A percentile compares a stretch with the other conserved stretches of the same genome.
phyloP scores from a whole-genome alignment of 2,113 vertebrate species.

The Pleuronectes platessa region DNA sequence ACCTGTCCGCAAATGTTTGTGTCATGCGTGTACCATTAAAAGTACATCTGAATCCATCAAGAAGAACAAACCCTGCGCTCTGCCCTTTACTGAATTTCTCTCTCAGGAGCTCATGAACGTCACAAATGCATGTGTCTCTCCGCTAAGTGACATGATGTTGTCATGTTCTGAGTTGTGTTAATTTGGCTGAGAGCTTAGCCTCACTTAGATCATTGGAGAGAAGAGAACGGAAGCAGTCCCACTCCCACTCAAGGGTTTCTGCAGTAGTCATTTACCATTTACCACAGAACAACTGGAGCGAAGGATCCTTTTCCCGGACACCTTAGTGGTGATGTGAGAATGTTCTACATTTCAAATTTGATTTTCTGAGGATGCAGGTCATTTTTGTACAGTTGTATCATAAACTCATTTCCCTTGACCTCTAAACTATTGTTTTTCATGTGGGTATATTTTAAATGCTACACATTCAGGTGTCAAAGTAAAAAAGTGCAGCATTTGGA shows the following conservation, averaged over 20 bases:
- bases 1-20: conserved; percentile 34
- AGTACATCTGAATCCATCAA: not conserved
- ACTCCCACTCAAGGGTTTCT: conserved; percentile 18
- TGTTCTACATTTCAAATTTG: conserved; percentile 12
- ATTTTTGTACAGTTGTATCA: conserved; percentile 3
- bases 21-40: not conserved
- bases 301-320: no score
- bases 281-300: no score
- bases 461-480: no score
- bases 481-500: no score
- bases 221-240: not conserved
- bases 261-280: conserved; percentile 24
- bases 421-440: conserved; percentile 3
- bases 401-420: not conserved
- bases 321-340: no score
- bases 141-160: conserved; percentile 3
- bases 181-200: conserved; percentile 33
- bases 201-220: conserved; percentile 19
- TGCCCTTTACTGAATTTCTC: conserved; percentile 23
- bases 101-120: conserved; percentile 17
- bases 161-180: conserved; percentile 32
- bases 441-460: not conserved
- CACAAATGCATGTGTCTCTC: conserved; percentile 20
- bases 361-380: not conserved
- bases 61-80: conserved; percentile 21